These are phyloP conservation scores for Tetraodon nigroviridis DNA, from an alignment of 2,113 vertebrate genomes.

Conservation along the genomic window DNA sequence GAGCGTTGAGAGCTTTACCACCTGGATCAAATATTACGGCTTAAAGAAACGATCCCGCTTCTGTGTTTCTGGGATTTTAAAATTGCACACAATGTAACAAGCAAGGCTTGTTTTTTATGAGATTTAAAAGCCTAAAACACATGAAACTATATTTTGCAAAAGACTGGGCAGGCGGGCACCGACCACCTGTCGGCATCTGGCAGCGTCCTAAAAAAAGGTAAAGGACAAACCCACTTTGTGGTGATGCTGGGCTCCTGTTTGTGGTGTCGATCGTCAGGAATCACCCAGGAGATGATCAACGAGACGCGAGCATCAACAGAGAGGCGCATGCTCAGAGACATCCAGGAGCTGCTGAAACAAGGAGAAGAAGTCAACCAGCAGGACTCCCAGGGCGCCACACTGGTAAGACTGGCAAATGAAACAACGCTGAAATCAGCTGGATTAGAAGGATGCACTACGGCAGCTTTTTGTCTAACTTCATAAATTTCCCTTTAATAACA, in stretches of 20 bases:
- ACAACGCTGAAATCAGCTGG: background rate
- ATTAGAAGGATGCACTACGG: background rate
- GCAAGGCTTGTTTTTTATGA: no score
- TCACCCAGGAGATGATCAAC: slow-evolving; percentile 97
- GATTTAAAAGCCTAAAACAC: no score
- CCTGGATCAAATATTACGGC: no score
- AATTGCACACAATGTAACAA: no score
- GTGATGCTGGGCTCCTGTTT: background rate
- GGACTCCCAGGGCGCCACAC: slow-evolving; percentile 87
- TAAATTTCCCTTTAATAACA: background rate
- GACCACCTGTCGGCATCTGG: no score
- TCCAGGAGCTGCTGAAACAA: slow-evolving; percentile 81
- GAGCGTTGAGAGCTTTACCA: no score
- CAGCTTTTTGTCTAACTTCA: background rate
- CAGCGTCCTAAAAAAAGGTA: no score
- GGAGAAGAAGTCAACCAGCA: slow-evolving; percentile 86
- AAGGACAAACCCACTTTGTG: background rate
- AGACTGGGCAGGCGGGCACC: no score
- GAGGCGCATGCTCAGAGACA: slow-evolving; percentile 87
- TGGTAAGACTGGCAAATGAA: slow-evolving; percentile 76
- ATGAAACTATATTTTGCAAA: no score
- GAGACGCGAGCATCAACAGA: slow-evolving; percentile 88
- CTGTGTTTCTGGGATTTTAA: no score
- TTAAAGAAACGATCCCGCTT: no score
- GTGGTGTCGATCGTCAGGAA: slow-evolving; percentile 75